phyloP scores from a whole-genome alignment of 2,888 invertebrate genomes.

The Spodoptera littoralis region DNA sequence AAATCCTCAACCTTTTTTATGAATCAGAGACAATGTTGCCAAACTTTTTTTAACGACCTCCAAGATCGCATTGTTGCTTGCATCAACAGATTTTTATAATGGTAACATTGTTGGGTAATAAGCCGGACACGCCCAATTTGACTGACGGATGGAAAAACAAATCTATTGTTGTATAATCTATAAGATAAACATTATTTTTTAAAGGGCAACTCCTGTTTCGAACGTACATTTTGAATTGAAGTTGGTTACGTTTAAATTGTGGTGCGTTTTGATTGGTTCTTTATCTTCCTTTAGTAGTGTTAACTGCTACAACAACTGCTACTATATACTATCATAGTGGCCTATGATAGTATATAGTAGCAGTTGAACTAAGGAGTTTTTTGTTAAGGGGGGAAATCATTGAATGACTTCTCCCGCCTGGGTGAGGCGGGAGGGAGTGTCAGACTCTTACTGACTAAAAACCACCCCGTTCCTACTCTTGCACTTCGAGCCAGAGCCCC shows the following conservation, averaged over 20 bases:
- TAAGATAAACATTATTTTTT: constrained; percentile 60
- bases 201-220: constrained; percentile 45
- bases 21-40: constrained; percentile 27
- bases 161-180: constrained; percentile 65
- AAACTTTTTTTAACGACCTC: constrained; percentile 40
- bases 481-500: too few relatives aligned
- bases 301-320: too few relatives aligned
- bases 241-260: neutral
- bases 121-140: constrained; percentile 67
- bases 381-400: too few relatives aligned
- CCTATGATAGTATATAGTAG: too few relatives aligned
- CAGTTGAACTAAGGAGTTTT: too few relatives aligned
- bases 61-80: constrained; percentile 33
- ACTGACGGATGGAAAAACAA: constrained; percentile 60
- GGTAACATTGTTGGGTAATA: constrained; percentile 50
- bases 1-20: constrained; percentile 44
- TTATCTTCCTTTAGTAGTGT: too few relatives aligned
- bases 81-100: constrained; percentile 46
- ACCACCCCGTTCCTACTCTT: too few relatives aligned
- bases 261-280: constrained; percentile 3
- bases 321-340: too few relatives aligned
- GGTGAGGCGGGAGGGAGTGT: too few relatives aligned
- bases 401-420: too few relatives aligned
- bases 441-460: too few relatives aligned
- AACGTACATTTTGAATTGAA: constrained; percentile 52